Conservation (phyloP, 2,113 vertebrate species). For the Artemisiospiza belli region DNA sequence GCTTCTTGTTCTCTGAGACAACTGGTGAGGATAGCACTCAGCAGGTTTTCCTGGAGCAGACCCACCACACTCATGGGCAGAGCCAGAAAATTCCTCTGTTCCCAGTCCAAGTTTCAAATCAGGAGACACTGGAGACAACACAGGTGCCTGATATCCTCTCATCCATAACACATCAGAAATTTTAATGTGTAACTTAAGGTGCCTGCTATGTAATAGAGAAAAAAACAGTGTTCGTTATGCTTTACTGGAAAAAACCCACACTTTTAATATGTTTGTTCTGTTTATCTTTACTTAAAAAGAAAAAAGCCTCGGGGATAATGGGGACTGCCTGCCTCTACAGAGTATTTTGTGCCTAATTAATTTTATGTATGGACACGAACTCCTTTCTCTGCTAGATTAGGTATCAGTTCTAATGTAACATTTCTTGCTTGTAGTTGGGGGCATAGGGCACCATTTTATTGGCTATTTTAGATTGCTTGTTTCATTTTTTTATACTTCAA, state of each 20-base stretch:
- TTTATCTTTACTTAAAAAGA: neutral
- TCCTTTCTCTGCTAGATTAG: conserved; percentile 36
- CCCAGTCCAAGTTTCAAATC: neutral
- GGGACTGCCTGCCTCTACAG: neutral
- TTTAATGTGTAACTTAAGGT: neutral
- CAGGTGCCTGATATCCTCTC: neutral
- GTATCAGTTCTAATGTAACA: neutral
- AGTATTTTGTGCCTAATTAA: conserved; percentile 38
- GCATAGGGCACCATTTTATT: neutral
- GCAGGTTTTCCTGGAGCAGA: neutral
- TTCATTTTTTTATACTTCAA: neutral
- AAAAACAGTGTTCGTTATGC: neutral
- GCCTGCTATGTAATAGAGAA: neutral
- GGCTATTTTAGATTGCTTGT: neutral
- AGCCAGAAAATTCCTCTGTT: neutral
- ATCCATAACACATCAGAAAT: neutral
- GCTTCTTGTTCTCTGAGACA: neutral
- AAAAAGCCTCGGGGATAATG: neutral
- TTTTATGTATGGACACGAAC: conserved; percentile 8
- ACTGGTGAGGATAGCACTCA: neutral
- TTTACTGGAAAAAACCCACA: neutral
- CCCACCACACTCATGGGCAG: neutral
- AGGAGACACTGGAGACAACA: neutral
- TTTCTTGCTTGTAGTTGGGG: conserved; percentile 2
- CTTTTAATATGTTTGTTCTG: neutral